Base-by-base conservation (phyloP, 2,888 invertebrate genomes). In the Alentia gelatinosa region DNA sequence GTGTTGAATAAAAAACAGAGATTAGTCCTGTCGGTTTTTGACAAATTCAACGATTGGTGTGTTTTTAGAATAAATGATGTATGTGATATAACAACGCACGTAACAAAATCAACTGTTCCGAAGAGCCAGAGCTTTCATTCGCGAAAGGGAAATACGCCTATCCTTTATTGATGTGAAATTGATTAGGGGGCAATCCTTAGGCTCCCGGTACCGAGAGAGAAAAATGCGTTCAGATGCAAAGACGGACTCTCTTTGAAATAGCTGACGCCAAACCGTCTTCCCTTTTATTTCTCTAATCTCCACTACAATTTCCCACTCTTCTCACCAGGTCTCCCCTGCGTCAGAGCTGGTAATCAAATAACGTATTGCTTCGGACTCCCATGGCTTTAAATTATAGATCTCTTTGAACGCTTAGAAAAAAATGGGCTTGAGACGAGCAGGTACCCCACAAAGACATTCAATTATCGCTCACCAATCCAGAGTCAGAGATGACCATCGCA, bases 311-410 rank as follows among this genome's bases (percentile, higher is more conserved):
- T 35, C 79, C 79, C 79, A 0, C 79, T 79, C 39, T 35, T 79
- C 79, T 39, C 35, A 37, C 39, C 12, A 79, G n/a, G 39, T 37
- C 79, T 35, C 79, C 74, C 19, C 30, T 33, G 74, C n/a, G 74
- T 15, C 74, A 33, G 15, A 74, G 74, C 26, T 4, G 30, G 74
- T 19, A 79, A 79, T 33, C 26, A 74, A 33, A 12, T n/a, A 79
- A 3, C 79, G 35, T 79, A 79, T 37, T 37, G 3, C 35, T 39
- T 19, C 23, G 35, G 79, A 79, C 39, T 79, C 39, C 79, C 39
- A 79, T 79, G 79, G 79, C 35, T 35, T 79, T 39, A 79, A 79
- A 79, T 79, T 79, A 79, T 79, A 79, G 79, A 37, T 79, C n/a
- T 39, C 79, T 79, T 79, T 79, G 37, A 79, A 23, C 79, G 37